A percentile compares a stretch with the other conserved stretches of the same genome.
phyloP scores from a whole-genome alignment of 64 coral and sea anemone genomes.

The Catalaphyllia jardinei region DNA sequence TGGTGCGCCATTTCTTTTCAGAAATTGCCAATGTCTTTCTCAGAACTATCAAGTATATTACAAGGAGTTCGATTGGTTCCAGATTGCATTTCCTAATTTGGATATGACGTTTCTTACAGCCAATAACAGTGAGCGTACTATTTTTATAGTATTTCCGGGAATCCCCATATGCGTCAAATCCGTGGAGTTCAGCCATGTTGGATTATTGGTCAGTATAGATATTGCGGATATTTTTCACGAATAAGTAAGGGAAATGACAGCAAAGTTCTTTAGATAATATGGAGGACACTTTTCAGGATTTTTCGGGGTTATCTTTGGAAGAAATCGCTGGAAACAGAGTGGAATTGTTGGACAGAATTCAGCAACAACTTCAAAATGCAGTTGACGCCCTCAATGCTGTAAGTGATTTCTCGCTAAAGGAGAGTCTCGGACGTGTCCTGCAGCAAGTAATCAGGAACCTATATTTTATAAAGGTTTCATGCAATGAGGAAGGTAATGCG shows the following conservation, averaged over 20 bases:
- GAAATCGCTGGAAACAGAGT: constrained; percentile 7
- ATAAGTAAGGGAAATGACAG: too few species aligned
- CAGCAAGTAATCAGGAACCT: not conserved
- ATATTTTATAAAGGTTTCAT: constrained; percentile 9
- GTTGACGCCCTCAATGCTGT: not conserved
- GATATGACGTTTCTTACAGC: not conserved
- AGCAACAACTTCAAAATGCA: not conserved
- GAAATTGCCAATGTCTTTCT: too few species aligned
- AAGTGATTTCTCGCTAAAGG: not conserved
- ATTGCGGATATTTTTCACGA: not conserved
- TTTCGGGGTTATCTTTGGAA: not conserved
- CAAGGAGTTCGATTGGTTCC: not conserved
- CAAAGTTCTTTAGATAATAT: not conserved
- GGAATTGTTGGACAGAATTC: constrained; percentile 12
- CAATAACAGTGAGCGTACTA: not conserved
- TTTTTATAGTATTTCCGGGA: not conserved
- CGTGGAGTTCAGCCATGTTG: not conserved
- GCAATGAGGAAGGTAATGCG: constrained; percentile 17
- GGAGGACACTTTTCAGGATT: not conserved
- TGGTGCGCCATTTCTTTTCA: too few species aligned
- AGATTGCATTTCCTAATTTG: not conserved
- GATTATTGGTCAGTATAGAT: not conserved
- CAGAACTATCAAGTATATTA: not conserved
- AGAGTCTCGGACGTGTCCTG: not conserved
- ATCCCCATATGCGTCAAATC: not conserved